phyloP scores from a whole-genome alignment of 2,113 vertebrate species.

The Gopherus flavomarginatus region DNA sequence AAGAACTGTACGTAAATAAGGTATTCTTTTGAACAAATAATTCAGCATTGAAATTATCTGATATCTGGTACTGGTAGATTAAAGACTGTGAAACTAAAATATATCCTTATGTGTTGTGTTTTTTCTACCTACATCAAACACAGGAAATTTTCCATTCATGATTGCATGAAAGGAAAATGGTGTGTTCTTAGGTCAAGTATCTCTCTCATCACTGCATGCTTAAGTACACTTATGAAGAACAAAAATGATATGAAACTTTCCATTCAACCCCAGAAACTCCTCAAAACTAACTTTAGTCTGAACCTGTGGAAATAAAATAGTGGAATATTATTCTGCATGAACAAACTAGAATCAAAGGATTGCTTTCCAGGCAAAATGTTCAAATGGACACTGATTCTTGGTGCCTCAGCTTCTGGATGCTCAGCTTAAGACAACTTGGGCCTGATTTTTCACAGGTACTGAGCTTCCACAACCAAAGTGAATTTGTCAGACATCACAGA shows the following conservation, averaged over 20 bases:
- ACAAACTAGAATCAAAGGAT: neutral
- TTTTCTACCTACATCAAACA: neutral
- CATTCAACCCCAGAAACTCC: neutral
- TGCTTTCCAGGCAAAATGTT: neutral
- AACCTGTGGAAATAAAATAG: neutral
- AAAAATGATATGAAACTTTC: neutral
- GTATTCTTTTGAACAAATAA: neutral
- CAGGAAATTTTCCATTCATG: neutral
- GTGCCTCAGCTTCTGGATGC: neutral
- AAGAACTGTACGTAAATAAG: neutral
- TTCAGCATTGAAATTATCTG: neutral
- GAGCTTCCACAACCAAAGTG: accelerated
- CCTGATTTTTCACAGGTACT: neutral
- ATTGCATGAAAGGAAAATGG: neutral
- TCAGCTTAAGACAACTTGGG: neutral
- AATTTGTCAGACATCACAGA: neutral
- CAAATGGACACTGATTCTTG: neutral
- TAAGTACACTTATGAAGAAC: neutral
- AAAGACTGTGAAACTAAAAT: neutral
- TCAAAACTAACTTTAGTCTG: neutral
- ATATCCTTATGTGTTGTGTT: neutral
- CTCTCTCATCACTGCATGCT: neutral
- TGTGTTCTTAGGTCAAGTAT: neutral
- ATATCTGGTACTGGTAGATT: neutral
- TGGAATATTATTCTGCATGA: neutral